phyloP scores from a whole-genome alignment of 2,797 vertebrate species.

The Pseudochromis fuscus region DNA sequence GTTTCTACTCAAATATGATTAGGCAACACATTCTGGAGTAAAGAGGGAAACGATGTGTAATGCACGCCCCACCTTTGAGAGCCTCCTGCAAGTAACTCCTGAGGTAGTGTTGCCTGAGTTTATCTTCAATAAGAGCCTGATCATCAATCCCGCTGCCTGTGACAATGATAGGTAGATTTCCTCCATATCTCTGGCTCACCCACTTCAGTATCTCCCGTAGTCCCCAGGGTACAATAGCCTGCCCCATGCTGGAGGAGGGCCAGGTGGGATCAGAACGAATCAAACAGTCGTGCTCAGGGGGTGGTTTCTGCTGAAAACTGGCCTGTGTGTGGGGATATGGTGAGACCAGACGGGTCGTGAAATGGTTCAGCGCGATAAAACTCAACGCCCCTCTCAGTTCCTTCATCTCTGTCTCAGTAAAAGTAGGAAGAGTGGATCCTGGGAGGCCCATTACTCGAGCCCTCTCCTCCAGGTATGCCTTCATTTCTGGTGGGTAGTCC shows the following conservation, averaged over 20 bases:
- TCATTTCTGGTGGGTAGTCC: constrained; percentile 87
- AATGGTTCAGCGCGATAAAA: constrained; percentile 95
- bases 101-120: constrained; percentile 89
- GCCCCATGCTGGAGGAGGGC: constrained; percentile 83
- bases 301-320: constrained; percentile 32
- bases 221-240: constrained; percentile 91
- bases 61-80: constrained; percentile 88
- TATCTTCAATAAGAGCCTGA: constrained; percentile 85
- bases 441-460: constrained; percentile 73
- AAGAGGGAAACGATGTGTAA: not conserved
- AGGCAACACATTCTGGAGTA: not conserved
- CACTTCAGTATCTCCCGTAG: constrained; percentile 89
- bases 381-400: constrained; percentile 89
- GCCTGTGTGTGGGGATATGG: constrained; percentile 62
- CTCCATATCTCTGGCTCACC: constrained; percentile 89
- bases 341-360: constrained; percentile 92
- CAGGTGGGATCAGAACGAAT: constrained; percentile 90
- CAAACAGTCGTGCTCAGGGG: constrained; percentile 82
- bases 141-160: constrained; percentile 94
- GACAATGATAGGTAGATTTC: constrained; percentile 86
- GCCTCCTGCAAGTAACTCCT: constrained; percentile 90
- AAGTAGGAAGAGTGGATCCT: constrained; percentile 82
- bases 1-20: constrained; percentile 7
- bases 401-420: constrained; percentile 84
- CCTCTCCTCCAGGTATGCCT: constrained; percentile 82